Evolutionary conservation across 2,888 invertebrate genomes (phyloP), one percentile per base, ranked within the genome.

Genomic region (Cheilosia urbana): DNA sequence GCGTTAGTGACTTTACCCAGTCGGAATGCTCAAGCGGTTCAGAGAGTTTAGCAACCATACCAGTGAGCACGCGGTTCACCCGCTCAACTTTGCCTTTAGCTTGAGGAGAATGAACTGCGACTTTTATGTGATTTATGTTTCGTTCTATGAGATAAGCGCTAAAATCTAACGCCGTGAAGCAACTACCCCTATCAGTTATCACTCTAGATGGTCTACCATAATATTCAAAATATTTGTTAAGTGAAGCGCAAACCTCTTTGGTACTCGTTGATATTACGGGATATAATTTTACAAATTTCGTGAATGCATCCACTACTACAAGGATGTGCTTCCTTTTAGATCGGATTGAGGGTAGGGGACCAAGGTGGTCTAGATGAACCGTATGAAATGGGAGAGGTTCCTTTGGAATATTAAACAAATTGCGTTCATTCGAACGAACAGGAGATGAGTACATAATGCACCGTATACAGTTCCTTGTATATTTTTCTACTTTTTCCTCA

Each of bases 391-490:
- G 68, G 3, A 45, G 4, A 1, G 76, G 19, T 21, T 24, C 34
- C 13, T 68, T 58, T 0, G 68, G 42, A 30, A 68, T 68, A 40
- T 6, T 45, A 27, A 27, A 47, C 1, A 55, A 4, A 21, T 47
- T 58, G 0, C n/a, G 15, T 7, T 57, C 47, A 0, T 0, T 5
- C 1, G 15, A 4, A 0, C 87, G 87, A 0, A 69, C 55, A 80
- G 92, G 92, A 13, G 88, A 88, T 45, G 90, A 90, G 51, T 82
- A 89, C 1, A 87, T 21, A 4, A 92, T 71, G 69, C 92, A 93
- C 11, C 90, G 87, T 0, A 93, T 85, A 78, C 92, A 93, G 7
- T 90, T 89, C 1, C 60, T 77, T 6, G 92, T 90, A 75, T 93
- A 92, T 45, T 90, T 88, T 47, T 90, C 89, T 0, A 91, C 89